Percentiles rank a stretch among this genome's conserved stretches.
Evolutionary conservation across 2,888 invertebrate species (phyloP).

Genomic region (Meiosimyza platycephala): DNA sequence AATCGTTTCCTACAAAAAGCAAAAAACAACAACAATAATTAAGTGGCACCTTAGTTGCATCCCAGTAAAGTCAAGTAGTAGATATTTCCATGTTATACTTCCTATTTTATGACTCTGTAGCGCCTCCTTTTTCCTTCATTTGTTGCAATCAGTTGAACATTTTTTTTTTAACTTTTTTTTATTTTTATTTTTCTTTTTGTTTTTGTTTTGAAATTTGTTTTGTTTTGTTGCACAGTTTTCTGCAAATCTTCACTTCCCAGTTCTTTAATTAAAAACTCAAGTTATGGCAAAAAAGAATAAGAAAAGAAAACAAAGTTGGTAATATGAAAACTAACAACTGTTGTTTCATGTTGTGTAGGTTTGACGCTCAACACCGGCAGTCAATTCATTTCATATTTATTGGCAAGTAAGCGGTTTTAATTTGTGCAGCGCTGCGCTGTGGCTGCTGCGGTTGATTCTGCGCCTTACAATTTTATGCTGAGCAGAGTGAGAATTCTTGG

Average conservation of each 20-base stretch:
- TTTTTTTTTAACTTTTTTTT: no score
- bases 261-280: conserved; percentile 1
- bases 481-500: no score
- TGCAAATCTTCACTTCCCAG: not conserved
- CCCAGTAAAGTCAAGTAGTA: not conserved
- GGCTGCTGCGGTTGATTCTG: no score
- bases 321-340: not conserved
- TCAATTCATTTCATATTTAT: conserved; percentile 24
- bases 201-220: not conserved
- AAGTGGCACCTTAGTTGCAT: not conserved
- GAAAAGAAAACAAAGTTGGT: not conserved
- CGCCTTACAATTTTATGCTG: no score
- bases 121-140: not conserved
- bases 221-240: not conserved
- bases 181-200: not conserved
- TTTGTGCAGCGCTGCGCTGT: not conserved
- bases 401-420: conserved; percentile 6
- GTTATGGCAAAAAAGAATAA: not conserved
- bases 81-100: not conserved
- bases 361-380: conserved; percentile 18
- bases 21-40: not conserved
- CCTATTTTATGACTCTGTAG: not conserved
- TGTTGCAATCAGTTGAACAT: no score
- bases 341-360: not conserved
- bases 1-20: no score